phyloP scores from a whole-genome alignment of 2,888 invertebrate species.

The Sinopyrophorus schimmeli region DNA sequence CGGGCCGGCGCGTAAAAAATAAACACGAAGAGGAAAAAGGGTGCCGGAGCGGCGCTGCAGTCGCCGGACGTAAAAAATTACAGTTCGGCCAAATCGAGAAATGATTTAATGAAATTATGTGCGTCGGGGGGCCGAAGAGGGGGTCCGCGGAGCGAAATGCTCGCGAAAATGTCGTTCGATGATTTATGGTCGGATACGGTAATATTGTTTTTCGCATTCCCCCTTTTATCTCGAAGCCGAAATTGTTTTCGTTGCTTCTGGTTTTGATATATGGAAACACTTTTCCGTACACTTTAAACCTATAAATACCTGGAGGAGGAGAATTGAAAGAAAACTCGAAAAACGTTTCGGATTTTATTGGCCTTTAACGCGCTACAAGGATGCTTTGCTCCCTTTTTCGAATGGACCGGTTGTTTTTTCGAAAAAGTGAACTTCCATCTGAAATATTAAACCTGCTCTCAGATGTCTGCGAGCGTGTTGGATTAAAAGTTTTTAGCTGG shows the following conservation, averaged over 20 bases:
- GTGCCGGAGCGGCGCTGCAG: slow-evolving; percentile 16
- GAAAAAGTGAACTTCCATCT: no score
- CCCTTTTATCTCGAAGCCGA: slow-evolving; percentile 19
- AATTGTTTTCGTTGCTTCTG: slow-evolving; percentile 20
- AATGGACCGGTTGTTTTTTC: no score
- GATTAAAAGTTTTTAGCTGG: no score
- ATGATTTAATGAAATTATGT: slow-evolving; percentile 29
- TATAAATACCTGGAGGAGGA: slow-evolving; percentile 16
- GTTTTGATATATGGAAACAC: slow-evolving; percentile 8
- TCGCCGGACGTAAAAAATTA: slow-evolving; percentile 19
- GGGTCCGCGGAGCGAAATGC: slow-evolving; percentile 5
- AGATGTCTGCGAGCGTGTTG: no score
- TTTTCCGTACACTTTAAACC: slow-evolving; percentile 8
- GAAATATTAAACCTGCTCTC: no score
- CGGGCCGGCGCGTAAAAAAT: slow-evolving; percentile 12
- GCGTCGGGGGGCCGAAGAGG: slow-evolving; percentile 4
- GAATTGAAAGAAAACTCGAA: no score
- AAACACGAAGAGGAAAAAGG: slow-evolving; percentile 15
- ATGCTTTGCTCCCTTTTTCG: no score
- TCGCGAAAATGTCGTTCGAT: slow-evolving; percentile 24
- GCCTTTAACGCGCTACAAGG: no score
- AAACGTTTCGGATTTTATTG: no score
- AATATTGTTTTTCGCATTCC: slow-evolving; percentile 24
- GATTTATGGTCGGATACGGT: slow-evolving; percentile 25
- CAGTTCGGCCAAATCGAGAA: slow-evolving; percentile 24